A percentile compares a stretch with the other conserved stretches of the same genome.
These are phyloP conservation scores for Tricholauxania praeusta DNA, from an alignment of 2,888 invertebrate species.

Conservation along the genomic window DNA sequence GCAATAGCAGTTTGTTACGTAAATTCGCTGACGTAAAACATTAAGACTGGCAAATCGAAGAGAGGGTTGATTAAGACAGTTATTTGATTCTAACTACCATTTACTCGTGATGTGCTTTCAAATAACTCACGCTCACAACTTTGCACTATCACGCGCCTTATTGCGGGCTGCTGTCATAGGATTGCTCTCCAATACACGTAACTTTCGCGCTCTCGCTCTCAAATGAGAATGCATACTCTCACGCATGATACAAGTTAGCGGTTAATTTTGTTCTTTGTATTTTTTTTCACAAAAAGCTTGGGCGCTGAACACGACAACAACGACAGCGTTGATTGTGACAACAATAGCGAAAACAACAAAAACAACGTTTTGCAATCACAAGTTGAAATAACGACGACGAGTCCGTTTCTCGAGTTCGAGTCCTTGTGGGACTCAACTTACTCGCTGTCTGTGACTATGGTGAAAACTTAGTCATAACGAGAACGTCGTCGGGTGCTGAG, in stretches of 20 bases:
- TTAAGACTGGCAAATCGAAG: background rate
- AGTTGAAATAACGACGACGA: background rate
- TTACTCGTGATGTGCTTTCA: background rate
- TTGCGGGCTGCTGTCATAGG: background rate
- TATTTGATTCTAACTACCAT: background rate
- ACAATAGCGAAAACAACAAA: conserved; percentile 21
- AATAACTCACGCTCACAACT: background rate
- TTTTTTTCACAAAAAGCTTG: background rate
- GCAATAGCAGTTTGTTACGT: background rate
- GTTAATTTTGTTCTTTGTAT: no score
- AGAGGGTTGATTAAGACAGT: background rate
- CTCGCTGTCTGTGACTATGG: conserved; percentile 51
- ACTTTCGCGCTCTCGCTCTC: conserved; percentile 1
- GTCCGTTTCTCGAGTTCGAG: conserved; percentile 23
- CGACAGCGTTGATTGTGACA: conserved; percentile 10
- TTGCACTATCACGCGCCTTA: background rate
- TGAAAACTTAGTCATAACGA: conserved; percentile 68
- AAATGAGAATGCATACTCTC: background rate
- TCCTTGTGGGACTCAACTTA: conserved; percentile 35
- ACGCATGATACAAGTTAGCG: no score
- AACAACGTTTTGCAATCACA: background rate
- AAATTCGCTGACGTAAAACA: background rate
- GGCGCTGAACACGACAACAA: conserved; percentile 21
- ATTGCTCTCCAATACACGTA: background rate
- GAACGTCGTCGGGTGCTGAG: conserved; percentile 69